Conservation (phyloP, 2,113 vertebrate species). For the Myanophis thanlyinensis region DNA sequence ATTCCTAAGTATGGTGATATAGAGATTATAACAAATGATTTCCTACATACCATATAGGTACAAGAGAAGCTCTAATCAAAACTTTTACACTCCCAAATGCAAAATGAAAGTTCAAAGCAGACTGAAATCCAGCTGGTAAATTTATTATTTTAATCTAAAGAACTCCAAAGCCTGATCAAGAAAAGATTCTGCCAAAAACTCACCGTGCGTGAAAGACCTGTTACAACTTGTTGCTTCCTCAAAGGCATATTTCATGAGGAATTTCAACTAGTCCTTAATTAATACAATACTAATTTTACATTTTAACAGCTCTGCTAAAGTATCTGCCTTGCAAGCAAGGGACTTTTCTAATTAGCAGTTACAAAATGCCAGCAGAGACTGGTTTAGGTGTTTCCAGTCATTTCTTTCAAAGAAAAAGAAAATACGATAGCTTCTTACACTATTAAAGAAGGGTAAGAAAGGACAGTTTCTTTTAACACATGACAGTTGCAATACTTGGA, state of each 20-base stretch:
- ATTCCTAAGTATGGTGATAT: not conserved
- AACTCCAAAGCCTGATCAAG: not conserved
- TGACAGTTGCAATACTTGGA: not conserved
- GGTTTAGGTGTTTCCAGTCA: not conserved
- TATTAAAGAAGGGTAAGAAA: not conserved
- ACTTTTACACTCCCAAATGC: not conserved
- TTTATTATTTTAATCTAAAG: not conserved
- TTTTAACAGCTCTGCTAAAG: conserved; percentile 20
- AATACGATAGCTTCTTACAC: not conserved
- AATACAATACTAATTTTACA: conserved; percentile 34
- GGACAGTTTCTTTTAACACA: not conserved
- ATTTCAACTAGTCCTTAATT: conserved; percentile 25
- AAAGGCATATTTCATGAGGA: conserved; percentile 5
- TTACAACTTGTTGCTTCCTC: conserved; percentile 2
- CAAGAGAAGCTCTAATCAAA: not conserved
- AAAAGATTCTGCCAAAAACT: not conserved
- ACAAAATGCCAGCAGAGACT: conserved; percentile 16
- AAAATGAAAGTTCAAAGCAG: not conserved
- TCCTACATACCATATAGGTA: not conserved
- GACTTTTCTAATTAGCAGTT: conserved; percentile 29
- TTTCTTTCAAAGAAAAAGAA: conserved; percentile 3
- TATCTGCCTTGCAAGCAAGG: conserved; percentile 4
- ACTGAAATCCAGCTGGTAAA: not conserved
- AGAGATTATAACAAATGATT: not conserved
- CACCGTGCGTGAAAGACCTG: conserved; percentile 1